phyloP scores from a whole-genome alignment of 2,888 invertebrate species.

The Osmoderma eremita region DNA sequence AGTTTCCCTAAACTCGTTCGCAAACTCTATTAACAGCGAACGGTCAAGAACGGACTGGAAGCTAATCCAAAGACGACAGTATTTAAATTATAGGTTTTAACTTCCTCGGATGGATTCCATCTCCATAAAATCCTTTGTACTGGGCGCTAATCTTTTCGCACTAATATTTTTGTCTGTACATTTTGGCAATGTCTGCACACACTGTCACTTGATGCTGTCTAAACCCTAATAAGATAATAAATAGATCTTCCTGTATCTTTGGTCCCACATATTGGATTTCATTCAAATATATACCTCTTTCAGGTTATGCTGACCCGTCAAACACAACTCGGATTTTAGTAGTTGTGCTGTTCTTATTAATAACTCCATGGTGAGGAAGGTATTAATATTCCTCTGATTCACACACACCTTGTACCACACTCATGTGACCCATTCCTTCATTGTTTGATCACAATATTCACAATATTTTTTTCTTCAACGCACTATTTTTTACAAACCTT shows the following conservation, averaged over 20 bases:
- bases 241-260: slow-evolving; percentile 48
- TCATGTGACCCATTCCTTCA: slow-evolving; percentile 42
- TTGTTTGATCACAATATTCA: slow-evolving; percentile 45
- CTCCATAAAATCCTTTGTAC: no score
- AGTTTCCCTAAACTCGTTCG: slow-evolving; percentile 37
- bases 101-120: background rate
- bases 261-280: slow-evolving; percentile 40
- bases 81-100: slow-evolving; percentile 9
- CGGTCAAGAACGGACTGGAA: slow-evolving; percentile 37
- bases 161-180: slow-evolving; percentile 50
- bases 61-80: no score
- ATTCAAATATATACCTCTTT: slow-evolving; percentile 43
- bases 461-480: slow-evolving; percentile 42
- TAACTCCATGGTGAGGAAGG: slow-evolving; percentile 46
- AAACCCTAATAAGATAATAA: slow-evolving; percentile 51
- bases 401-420: slow-evolving; percentile 11
- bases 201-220: slow-evolving; percentile 49
- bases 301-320: slow-evolving; percentile 42
- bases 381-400: slow-evolving; percentile 31
- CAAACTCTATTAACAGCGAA: slow-evolving; percentile 45
- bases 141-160: no score
- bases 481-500: slow-evolving; percentile 39
- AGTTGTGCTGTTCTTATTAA: slow-evolving; percentile 39
- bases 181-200: slow-evolving; percentile 52
- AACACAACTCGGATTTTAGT: slow-evolving; percentile 46